Percentiles rank a stretch among this genome's conserved stretches.
Conservation (phyloP, 1,140 invertebrate species). For the Acromyrmex echinatior region DNA sequence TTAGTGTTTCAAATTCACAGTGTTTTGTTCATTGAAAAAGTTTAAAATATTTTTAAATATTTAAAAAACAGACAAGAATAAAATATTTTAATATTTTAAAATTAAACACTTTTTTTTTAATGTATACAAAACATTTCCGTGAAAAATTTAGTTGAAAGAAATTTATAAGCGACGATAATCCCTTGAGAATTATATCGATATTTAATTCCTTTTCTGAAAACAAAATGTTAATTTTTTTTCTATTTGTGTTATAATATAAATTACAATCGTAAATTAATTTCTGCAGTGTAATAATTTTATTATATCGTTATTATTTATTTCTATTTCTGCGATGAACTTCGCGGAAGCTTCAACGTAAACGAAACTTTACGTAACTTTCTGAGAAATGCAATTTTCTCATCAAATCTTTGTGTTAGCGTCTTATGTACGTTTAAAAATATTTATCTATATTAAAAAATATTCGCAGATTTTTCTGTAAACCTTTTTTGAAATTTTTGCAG, state of each 20-base stretch:
- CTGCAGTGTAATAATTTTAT: neutral
- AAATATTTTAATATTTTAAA: too few species aligned
- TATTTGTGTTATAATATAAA: neutral
- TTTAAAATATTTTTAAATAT: too few species aligned
- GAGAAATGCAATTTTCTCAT: neutral
- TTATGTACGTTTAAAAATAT: neutral
- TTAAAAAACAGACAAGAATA: too few species aligned
- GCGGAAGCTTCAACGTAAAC: neutral
- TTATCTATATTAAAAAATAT: neutral
- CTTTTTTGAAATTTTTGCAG: conserved; percentile 70
- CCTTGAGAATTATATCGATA: neutral
- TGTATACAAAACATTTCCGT: neutral
- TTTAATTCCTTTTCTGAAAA: neutral
- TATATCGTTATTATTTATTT: neutral
- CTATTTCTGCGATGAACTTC: neutral
- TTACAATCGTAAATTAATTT: conserved; percentile 11
- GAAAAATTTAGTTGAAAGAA: neutral
- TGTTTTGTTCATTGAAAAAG: too few species aligned
- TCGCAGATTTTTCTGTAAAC: neutral
- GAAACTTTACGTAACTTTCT: neutral
- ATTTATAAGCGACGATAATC: neutral
- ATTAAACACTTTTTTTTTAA: too few species aligned
- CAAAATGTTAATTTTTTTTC: neutral
- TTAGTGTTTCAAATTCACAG: too few species aligned
- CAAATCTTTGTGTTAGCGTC: neutral